A percentile compares a stretch with the other conserved stretches of the same genome.
These are phyloP conservation scores for Pteromalus puparum DNA, from an alignment of 1,140 invertebrate genomes.

Conservation along the genomic window DNA sequence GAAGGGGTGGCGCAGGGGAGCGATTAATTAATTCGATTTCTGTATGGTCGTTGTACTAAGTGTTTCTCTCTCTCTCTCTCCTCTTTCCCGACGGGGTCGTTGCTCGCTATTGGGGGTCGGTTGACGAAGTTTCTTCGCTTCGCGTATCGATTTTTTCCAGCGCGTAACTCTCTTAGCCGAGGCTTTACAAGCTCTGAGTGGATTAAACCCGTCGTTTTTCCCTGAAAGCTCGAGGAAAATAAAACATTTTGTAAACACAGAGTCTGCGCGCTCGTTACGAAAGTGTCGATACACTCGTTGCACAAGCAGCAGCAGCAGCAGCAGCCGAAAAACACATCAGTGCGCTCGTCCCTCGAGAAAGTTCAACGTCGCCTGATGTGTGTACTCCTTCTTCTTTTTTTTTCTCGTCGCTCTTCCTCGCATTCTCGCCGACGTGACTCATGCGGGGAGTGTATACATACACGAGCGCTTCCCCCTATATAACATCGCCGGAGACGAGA, in stretches of 20 bases:
- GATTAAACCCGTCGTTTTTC: background rate
- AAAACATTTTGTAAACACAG: too few species aligned
- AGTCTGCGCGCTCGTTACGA: background rate
- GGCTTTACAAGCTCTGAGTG: background rate
- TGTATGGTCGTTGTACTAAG: background rate
- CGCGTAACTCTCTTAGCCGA: background rate
- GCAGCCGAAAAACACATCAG: background rate
- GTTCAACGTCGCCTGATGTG: slow-evolving; percentile 21
- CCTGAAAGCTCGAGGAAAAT: background rate
- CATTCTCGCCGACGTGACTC: background rate
- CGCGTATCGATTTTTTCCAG: background rate
- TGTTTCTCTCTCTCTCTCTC: background rate
- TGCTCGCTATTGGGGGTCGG: background rate
- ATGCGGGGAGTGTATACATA: background rate
- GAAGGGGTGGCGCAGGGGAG: background rate
- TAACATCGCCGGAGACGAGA: background rate
- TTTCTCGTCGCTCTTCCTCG: slow-evolving; percentile 12
- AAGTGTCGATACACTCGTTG: slow-evolving; percentile 1
- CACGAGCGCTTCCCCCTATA: background rate
- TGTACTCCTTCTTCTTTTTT: background rate
- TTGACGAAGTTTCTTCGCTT: background rate
- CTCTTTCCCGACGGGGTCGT: background rate
- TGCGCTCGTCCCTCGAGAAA: slow-evolving; percentile 37
- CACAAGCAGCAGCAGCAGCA: background rate
- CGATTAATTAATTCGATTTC: slow-evolving; percentile 49